A percentile compares a stretch with the other conserved stretches of the same genome.
Evolutionary conservation across 1,140 invertebrate species (phyloP).

Genomic region (Augochlora pura): DNA sequence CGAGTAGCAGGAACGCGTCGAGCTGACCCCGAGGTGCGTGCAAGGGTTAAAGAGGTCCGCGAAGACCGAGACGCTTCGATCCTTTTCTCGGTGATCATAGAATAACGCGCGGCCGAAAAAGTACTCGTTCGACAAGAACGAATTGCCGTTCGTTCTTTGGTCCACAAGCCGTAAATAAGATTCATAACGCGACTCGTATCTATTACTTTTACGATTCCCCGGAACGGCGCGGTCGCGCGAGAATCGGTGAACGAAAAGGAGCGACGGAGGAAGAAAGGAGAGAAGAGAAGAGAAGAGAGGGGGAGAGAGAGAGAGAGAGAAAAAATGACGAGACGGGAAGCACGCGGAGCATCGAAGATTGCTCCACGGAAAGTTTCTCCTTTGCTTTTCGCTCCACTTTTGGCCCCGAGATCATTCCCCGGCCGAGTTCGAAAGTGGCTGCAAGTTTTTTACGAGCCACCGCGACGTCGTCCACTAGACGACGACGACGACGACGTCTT

Average conservation of each 20-base stretch:
- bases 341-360: conserved; percentile 51
- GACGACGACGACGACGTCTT: neutral
- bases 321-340: conserved; percentile 1
- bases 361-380: conserved; percentile 47
- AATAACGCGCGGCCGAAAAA: neutral
- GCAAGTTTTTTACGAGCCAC: conserved; percentile 24
- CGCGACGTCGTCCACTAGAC: conserved; percentile 1
- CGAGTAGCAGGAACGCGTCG: too few relatives aligned
- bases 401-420: conserved; percentile 27
- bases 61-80: neutral
- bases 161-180: conserved; percentile 46
- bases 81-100: neutral
- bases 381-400: conserved; percentile 50
- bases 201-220: conserved; percentile 52
- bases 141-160: conserved; percentile 16
- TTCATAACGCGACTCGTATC: conserved; percentile 52
- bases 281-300: neutral
- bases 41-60: neutral
- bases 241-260: too few relatives aligned
- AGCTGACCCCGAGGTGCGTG: too few relatives aligned
- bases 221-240: neutral
- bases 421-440: conserved; percentile 23
- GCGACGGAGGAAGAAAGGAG: too few relatives aligned
- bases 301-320: too few relatives aligned
- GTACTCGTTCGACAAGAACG: neutral